phyloP scores from a whole-genome alignment of 2,888 invertebrate species.

The Eilema sororculum region DNA sequence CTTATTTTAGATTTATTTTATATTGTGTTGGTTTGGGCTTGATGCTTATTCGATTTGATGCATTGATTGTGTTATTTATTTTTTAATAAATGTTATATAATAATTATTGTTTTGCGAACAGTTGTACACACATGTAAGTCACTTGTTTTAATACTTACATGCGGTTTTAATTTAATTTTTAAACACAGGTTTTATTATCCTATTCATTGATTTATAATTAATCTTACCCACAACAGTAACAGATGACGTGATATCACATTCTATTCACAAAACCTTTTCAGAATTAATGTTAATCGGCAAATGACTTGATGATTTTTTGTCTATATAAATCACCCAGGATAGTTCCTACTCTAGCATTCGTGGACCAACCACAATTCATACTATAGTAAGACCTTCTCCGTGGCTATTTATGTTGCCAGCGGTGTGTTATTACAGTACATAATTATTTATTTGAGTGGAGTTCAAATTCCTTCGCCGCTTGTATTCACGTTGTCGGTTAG shows the following conservation, averaged over 20 bases:
- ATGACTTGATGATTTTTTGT: too few relatives aligned
- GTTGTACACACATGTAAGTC: conserved; percentile 30
- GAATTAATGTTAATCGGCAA: too few relatives aligned
- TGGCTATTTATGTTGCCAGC: too few relatives aligned
- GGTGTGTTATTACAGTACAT: too few relatives aligned
- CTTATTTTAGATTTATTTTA: background rate
- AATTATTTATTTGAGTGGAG: background rate
- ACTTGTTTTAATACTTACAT: conserved; percentile 6
- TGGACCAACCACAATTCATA: background rate
- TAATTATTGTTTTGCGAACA: conserved; percentile 13
- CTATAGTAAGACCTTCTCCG: background rate
- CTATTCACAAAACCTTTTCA: background rate
- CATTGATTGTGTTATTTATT: conserved; percentile 20
- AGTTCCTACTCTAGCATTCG: background rate
- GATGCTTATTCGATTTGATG: conserved; percentile 17
- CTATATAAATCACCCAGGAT: too few relatives aligned
- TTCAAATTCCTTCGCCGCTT: too few relatives aligned
- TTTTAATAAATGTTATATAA: conserved; percentile 3
- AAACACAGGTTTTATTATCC: background rate
- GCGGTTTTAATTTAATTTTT: background rate
- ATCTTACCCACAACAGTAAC: background rate
- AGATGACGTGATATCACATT: background rate
- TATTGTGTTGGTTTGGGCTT: conserved; percentile 28
- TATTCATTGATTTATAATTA: background rate
- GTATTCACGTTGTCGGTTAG: background rate